These are phyloP conservation scores for Philaenus spumarius DNA, from an alignment of 1,140 invertebrate species.

Conservation along the genomic window DNA sequence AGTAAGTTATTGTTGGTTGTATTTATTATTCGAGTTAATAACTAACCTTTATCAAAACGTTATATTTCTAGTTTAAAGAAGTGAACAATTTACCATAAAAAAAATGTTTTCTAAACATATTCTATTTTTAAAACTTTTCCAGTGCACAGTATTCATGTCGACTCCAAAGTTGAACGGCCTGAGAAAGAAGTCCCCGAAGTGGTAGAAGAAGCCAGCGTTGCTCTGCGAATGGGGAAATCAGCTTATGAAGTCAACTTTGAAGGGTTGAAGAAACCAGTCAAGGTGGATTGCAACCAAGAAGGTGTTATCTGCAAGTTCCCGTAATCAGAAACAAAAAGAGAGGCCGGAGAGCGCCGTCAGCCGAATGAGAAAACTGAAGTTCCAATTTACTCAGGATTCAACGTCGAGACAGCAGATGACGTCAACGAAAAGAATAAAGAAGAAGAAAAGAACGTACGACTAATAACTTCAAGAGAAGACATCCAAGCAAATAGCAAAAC, in stretches of 20 bases:
- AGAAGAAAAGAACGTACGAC: background rate
- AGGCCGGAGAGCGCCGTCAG: background rate
- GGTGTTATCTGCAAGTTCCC: constrained; percentile 11
- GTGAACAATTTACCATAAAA: too few species aligned
- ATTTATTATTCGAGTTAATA: too few species aligned
- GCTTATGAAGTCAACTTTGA: constrained; percentile 2
- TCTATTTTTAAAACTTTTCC: too few species aligned
- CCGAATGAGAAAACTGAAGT: background rate
- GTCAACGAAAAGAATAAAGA: background rate
- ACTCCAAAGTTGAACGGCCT: background rate
- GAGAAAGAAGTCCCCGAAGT: background rate
- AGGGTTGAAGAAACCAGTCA: background rate
- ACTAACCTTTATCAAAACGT: too few species aligned
- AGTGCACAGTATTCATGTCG: too few species aligned
- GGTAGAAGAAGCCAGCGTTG: background rate
- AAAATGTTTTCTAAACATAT: too few species aligned
- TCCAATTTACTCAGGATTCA: background rate
- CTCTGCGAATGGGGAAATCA: background rate
- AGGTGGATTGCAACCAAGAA: constrained; percentile 2
- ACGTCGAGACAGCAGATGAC: background rate
- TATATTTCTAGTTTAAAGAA: too few species aligned
- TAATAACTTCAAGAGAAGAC: background rate
- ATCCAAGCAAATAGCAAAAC: background rate
- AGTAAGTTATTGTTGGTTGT: too few species aligned
- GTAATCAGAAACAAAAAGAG: background rate